phyloP scores from a whole-genome alignment of 2,113 vertebrate genomes.

The Gymnobelideus leadbeateri region DNA sequence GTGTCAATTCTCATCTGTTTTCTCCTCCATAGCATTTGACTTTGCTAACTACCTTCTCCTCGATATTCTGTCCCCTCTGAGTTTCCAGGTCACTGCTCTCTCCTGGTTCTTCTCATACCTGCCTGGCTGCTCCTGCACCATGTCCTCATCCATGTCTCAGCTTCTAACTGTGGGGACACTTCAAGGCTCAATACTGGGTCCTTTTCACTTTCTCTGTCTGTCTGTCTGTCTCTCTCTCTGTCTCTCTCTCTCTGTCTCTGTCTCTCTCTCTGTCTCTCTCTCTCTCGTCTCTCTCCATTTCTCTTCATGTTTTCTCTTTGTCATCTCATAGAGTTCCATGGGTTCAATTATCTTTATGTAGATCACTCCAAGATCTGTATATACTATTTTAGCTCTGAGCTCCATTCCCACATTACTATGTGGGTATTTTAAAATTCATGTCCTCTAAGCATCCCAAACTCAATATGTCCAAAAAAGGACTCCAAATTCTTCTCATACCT shows the following conservation, averaged over 20 bases:
- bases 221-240: no score
- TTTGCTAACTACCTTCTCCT: not conserved
- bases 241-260: no score
- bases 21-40: not conserved
- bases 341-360: not conserved
- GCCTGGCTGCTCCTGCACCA: not conserved
- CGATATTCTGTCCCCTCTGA: not conserved
- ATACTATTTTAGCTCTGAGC: not conserved
- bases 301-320: conserved; percentile 32
- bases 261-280: no score
- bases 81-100: not conserved
- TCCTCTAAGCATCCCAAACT: not conserved
- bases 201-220: accelerated
- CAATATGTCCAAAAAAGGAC: not conserved
- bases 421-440: not conserved
- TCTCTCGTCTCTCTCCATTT: no score
- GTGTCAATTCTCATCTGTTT: not conserved
- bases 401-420: not conserved
- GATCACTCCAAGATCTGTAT: not conserved
- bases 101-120: not conserved
- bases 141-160: not conserved
- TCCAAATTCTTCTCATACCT: not conserved
- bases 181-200: not conserved
- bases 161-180: not conserved
- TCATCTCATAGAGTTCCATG: not conserved